A percentile compares a stretch with the other conserved stretches of the same genome.
Evolutionary conservation across 2,113 vertebrate species (phyloP).

Genomic region (Eulemur macaco): DNA sequence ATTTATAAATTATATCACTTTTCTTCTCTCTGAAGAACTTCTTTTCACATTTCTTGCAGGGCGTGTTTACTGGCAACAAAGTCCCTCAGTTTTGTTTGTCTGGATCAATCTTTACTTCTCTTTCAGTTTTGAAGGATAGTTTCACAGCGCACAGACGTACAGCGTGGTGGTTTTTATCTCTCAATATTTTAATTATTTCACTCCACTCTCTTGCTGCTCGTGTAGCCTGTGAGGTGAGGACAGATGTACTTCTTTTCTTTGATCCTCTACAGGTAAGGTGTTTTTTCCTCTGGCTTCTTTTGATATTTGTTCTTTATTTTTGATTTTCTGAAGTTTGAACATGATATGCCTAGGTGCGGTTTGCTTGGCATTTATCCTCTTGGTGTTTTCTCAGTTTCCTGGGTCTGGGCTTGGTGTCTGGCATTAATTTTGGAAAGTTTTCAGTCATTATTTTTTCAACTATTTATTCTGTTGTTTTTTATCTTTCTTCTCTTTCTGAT

Average conservation of each 20-base stretch:
- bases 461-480: not conserved
- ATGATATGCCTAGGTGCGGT: not conserved
- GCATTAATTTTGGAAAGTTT: not conserved
- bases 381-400: not conserved
- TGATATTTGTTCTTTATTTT: not conserved
- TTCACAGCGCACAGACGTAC: not conserved
- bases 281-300: not conserved
- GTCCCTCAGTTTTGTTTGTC: not conserved
- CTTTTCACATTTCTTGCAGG: not conserved
- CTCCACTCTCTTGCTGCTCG: too few species aligned
- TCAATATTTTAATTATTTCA: too few species aligned
- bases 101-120: not conserved
- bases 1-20: not conserved
- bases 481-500: not conserved
- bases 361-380: not conserved
- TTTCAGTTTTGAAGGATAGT: not conserved
- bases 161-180: not conserved
- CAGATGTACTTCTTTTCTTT: not conserved
- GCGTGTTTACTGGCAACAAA: not conserved
- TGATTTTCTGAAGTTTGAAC: not conserved
- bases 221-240: not conserved
- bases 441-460: not conserved
- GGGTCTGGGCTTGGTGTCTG: not conserved
- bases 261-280: not conserved
- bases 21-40: not conserved